A percentile compares a stretch with the other conserved stretches of the same genome.
phyloP scores from a whole-genome alignment of 2,888 invertebrate species.

The Hetaerina titia region DNA sequence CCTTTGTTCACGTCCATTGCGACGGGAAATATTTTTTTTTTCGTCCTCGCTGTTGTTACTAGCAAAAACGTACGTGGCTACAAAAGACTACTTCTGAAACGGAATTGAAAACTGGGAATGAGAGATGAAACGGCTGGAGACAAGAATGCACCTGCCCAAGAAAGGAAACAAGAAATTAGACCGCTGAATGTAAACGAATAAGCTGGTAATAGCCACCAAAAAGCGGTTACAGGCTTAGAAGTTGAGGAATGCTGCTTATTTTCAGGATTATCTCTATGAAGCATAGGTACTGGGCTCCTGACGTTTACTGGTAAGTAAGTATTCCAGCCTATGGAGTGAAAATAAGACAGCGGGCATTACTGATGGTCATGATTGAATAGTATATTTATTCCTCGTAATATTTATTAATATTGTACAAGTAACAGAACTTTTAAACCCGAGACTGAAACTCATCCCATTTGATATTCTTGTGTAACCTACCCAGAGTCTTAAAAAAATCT shows the following conservation, averaged over 20 bases:
- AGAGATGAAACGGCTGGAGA: background rate
- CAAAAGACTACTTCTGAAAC: background rate
- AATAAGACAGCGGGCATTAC: too few relatives aligned
- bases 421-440: too few relatives aligned
- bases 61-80: background rate
- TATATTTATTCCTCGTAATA: too few relatives aligned
- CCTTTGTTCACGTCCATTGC: slow-evolving; percentile 34
- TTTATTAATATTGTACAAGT: too few relatives aligned
- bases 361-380: too few relatives aligned
- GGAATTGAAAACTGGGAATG: background rate
- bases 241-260: background rate
- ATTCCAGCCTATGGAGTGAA: too few relatives aligned
- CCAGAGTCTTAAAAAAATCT: too few relatives aligned
- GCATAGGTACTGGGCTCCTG: too few relatives aligned
- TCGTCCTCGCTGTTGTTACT: background rate
- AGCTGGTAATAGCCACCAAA: background rate
- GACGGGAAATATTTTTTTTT: slow-evolving; percentile 1
- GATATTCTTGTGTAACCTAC: too few relatives aligned
- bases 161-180: background rate
- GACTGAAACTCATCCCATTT: too few relatives aligned
- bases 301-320: too few relatives aligned
- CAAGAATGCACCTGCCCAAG: background rate
- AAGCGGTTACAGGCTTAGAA: background rate
- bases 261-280: background rate
- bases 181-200: background rate